These are phyloP conservation scores for Noctuana brunneofusca DNA, from an alignment of 2,888 invertebrate species.

Conservation along the genomic window DNA sequence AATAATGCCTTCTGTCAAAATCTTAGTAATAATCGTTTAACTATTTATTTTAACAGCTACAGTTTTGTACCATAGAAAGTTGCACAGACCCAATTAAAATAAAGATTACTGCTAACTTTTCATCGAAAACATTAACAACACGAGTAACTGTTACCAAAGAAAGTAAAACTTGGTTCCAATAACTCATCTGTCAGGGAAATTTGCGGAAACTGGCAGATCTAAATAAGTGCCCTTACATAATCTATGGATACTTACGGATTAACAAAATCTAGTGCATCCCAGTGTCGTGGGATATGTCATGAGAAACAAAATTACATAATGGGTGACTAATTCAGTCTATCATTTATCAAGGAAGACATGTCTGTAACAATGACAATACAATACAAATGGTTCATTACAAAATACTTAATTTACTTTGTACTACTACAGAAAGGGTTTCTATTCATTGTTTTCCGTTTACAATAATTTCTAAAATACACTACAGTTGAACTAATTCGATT, in stretches of 20 bases:
- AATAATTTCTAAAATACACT: conserved; percentile 61
- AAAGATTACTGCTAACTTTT: conserved; percentile 20
- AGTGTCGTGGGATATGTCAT: conserved; percentile 62
- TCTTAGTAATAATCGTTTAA: conserved; percentile 19
- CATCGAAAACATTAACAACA: conserved; percentile 19
- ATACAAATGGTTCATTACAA: conserved; percentile 49
- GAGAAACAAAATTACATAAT: conserved; percentile 45
- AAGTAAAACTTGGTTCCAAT: conserved; percentile 1
- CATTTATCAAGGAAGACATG: conserved; percentile 70
- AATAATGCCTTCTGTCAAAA: conserved; percentile 22
- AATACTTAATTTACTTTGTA: conserved; percentile 74
- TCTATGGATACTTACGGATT: conserved; percentile 44
- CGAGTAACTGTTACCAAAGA: not conserved
- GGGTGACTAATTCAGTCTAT: conserved; percentile 73
- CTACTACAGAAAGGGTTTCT: conserved; percentile 67
- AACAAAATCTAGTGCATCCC: conserved; percentile 78
- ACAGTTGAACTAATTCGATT: conserved; percentile 51
- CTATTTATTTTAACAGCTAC: conserved; percentile 17
- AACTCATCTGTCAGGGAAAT: conserved; percentile 37
- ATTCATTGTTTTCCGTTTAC: conserved; percentile 48
- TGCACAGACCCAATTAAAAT: conserved; percentile 16
- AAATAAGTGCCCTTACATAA: conserved; percentile 72
- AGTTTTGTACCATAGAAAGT: conserved; percentile 28
- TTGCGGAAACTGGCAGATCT: conserved; percentile 51
- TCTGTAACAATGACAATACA: conserved; percentile 46